Conservation (phyloP, 2,113 vertebrate species). For the Poeciliopsis prolifica region DNA sequence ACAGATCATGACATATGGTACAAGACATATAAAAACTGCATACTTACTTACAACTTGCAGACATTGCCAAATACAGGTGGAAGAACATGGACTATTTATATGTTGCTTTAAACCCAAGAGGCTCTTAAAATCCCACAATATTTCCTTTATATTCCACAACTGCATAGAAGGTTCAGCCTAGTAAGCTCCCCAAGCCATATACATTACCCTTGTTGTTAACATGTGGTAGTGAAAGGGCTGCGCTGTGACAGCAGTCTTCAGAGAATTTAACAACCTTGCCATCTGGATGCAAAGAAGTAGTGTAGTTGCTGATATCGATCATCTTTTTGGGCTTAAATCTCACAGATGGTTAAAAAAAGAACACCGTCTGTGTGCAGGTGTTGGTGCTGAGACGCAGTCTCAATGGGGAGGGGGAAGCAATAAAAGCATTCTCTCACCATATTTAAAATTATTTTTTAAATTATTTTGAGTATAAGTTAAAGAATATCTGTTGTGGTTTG, state of each 20-base stretch:
- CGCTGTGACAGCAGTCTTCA: conserved; percentile 65
- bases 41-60: conserved; percentile 23
- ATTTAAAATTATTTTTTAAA: conserved; percentile 18
- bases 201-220: conserved; percentile 16
- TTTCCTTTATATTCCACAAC: conserved; percentile 17
- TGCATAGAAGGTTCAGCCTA: conserved; percentile 17
- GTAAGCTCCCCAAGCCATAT: conserved; percentile 20
- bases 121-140: conserved; percentile 25
- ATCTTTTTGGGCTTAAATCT: conserved; percentile 71
- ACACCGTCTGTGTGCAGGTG: conserved; percentile 75
- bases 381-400: conserved; percentile 40
- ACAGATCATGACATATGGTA: conserved; percentile 54
- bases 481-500: background rate
- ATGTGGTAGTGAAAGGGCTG: conserved; percentile 62
- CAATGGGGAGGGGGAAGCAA: conserved; percentile 32
- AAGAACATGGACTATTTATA: conserved; percentile 41
- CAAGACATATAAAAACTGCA: conserved; percentile 32
- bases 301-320: conserved; percentile 73
- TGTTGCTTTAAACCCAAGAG: conserved; percentile 39
- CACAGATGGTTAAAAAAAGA: conserved; percentile 61
- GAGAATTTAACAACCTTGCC: conserved; percentile 71
- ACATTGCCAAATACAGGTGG: conserved; percentile 46
- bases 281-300: conserved; percentile 71
- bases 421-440: conserved; percentile 37
- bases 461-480: conserved; percentile 8